Conservation (phyloP, 2,113 vertebrate species). For the Urocitellus parryii region DNA sequence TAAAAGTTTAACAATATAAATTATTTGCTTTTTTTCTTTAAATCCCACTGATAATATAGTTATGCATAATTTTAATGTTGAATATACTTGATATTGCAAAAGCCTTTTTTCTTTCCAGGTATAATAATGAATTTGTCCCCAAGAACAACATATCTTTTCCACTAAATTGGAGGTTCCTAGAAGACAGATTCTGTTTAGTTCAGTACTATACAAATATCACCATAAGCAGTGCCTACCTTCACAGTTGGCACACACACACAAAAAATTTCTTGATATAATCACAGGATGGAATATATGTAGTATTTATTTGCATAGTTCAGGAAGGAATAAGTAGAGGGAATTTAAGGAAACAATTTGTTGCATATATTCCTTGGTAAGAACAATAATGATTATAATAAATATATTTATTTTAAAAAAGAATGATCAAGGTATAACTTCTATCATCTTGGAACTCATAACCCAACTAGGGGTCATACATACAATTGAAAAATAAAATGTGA, state of each 20-base stretch:
- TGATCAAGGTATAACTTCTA: not conserved
- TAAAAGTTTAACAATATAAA: not conserved
- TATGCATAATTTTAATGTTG: not conserved
- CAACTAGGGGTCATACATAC: not conserved
- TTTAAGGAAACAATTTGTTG: not conserved
- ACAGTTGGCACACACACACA: not conserved
- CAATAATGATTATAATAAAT: not conserved
- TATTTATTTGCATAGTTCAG: not conserved
- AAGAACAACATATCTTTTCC: not conserved
- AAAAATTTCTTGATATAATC: not conserved
- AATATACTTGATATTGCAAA: not conserved
- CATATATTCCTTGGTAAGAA: not conserved
- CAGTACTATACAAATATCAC: not conserved
- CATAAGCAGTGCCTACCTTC: not conserved
- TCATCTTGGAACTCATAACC: not conserved
- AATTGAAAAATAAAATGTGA: constrained; percentile 23
- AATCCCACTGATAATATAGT: not conserved
- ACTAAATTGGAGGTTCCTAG: not conserved
- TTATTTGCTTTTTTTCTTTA: not conserved
- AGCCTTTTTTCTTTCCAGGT: constrained; percentile 1
- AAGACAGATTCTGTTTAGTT: not conserved
- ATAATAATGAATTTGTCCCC: not conserved
- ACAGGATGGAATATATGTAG: not conserved
- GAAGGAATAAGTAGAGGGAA: not conserved
- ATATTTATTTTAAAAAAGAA: not conserved